Percentiles rank a stretch among this genome's conserved stretches.
These are phyloP conservation scores for Pristiophorus japonicus DNA, from an alignment of 2,113 vertebrate species.

Conservation along the genomic window DNA sequence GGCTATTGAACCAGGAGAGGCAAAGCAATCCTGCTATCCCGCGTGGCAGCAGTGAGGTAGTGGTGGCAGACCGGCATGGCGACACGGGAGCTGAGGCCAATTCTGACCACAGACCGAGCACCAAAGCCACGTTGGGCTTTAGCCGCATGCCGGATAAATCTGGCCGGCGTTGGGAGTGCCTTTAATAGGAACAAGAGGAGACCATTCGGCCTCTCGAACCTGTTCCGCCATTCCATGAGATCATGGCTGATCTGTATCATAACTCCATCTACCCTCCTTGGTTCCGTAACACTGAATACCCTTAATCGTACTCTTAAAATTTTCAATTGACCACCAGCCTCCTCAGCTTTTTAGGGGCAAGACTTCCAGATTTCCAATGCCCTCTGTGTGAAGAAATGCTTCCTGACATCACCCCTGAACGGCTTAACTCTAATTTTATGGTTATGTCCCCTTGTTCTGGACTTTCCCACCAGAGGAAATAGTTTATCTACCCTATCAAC, in stretches of 20 bases:
- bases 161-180: too few relatives aligned
- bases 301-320: not conserved
- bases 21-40: too few relatives aligned
- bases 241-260: too few relatives aligned
- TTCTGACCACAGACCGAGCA: too few relatives aligned
- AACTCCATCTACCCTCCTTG: too few relatives aligned
- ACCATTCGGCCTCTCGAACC: not conserved
- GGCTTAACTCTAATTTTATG: not conserved
- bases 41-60: not conserved
- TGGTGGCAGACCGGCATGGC: too few relatives aligned
- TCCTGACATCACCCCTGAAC: not conserved
- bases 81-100: too few relatives aligned
- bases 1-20: not conserved
- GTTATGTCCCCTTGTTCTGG: not conserved
- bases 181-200: not conserved
- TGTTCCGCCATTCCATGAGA: too few relatives aligned
- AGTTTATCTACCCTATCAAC: not conserved
- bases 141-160: not conserved
- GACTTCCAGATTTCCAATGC: not conserved
- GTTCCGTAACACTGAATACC: too few relatives aligned
- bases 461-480: not conserved
- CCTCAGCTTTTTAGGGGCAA: not conserved
- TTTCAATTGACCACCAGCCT: not conserved
- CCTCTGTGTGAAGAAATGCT: not conserved
- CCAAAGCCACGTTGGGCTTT: too few relatives aligned